Percentiles rank a stretch among this genome's conserved stretches.
Conservation (phyloP, 2,888 invertebrate genomes). For the Thymelicus acteon region DNA sequence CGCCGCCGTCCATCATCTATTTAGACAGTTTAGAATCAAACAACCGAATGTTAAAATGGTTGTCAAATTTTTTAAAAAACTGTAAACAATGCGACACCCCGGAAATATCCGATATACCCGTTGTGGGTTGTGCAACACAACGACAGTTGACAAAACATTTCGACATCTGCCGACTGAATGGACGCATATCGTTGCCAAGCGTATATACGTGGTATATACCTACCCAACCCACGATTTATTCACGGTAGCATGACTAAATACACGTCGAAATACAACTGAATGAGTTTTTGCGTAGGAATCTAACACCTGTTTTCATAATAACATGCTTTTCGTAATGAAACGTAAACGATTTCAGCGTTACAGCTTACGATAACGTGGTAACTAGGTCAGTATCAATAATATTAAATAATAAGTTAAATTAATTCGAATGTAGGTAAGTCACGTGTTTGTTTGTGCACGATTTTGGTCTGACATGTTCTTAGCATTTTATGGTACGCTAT, state of each 20-base stretch:
- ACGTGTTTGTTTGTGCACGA: no score
- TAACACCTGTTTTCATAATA: slow-evolving; percentile 33
- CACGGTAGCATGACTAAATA: slow-evolving; percentile 21
- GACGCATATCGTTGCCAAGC: slow-evolving; percentile 22
- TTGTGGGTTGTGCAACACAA: slow-evolving; percentile 25
- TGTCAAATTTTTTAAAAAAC: slow-evolving; percentile 11
- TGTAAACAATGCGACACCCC: slow-evolving; percentile 29
- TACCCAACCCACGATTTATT: slow-evolving; percentile 18
- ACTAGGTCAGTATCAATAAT: slow-evolving; percentile 14
- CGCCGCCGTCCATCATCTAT: not conserved
- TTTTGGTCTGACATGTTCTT: no score
- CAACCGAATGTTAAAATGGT: slow-evolving; percentile 11
- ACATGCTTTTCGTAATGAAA: slow-evolving; percentile 16
- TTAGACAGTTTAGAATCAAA: not conserved
- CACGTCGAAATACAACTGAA: slow-evolving; percentile 19
- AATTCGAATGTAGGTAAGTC: not conserved
- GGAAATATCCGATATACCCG: slow-evolving; percentile 14
- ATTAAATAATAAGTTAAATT: not conserved
- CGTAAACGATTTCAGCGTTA: slow-evolving; percentile 19
- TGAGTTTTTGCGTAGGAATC: slow-evolving; percentile 30
- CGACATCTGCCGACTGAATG: slow-evolving; percentile 34
- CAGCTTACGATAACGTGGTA: not conserved
- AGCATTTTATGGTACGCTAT: no score
- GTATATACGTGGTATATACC: not conserved
- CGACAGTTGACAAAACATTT: slow-evolving; percentile 1